Base-by-base conservation (phyloP, 2,113 vertebrate genomes). In the Motacilla alba region DNA sequence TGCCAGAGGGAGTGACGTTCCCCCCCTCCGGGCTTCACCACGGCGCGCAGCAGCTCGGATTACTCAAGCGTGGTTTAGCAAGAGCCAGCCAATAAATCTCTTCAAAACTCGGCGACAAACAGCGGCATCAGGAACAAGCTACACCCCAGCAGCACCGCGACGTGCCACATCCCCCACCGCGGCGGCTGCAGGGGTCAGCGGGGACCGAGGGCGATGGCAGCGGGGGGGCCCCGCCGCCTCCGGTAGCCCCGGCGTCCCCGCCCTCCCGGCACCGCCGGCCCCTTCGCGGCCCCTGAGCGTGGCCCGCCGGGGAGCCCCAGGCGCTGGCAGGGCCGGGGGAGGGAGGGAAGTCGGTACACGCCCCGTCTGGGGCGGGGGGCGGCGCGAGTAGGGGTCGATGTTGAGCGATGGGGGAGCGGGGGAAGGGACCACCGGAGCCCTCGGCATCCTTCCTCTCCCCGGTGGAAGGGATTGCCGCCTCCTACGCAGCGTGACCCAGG, bases 1-100 rank as follows among this genome's bases (percentile, higher is more conserved):
- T 96, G 98, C 97, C 97, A 95, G 92, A 87, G 97, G 97, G 98
- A 97, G 97, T 98, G 98, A 98, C 98, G 98, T 97, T 94, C 68
- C 80, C 87, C 89, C 89, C 97, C 97, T 90, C 93, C 94, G 96
- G 98, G 98, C 95, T 98, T 97, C 97, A 96, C 97, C 96, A 95
- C 98, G 96, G 95, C 94, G 91, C 96, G 89, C 97, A 93, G 97
- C 97, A 96, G 96, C 97, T 98, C 97, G 88, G 97, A 97, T 98
- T 98, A 98, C 98, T 98, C 98, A 93, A 97, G 97, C 97, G 96
- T 96, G 96, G 96, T 56, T 98, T 90, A 91, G 96, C 91, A 77
- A 91, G 95, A 96, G 90, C 80, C 87, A 93, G 96, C 95, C 96
- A 96, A 96, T 94, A 96, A 95, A 96, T 95, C 96, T 95, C 96